Conservation (phyloP, 2,797 vertebrate species). For the Amphiprion clarkii region DNA sequence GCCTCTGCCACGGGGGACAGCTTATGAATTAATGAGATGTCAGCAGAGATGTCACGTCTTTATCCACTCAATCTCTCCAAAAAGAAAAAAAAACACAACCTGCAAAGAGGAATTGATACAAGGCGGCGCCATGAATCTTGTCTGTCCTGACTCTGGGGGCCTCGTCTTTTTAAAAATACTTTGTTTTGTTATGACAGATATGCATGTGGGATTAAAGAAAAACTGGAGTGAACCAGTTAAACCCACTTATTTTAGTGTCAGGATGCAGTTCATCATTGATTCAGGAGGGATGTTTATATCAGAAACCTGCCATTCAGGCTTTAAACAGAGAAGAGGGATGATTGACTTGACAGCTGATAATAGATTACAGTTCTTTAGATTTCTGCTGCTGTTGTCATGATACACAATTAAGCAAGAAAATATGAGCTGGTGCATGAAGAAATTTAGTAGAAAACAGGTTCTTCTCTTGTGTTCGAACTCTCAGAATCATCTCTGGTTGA, state of each 20-base stretch:
- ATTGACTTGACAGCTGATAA: no score
- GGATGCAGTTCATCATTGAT: not conserved
- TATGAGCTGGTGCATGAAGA: no score
- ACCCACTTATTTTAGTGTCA: not conserved
- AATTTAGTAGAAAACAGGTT: no score
- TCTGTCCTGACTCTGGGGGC: conserved; percentile 40
- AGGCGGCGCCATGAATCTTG: conserved; percentile 50
- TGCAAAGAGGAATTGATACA: conserved; percentile 30
- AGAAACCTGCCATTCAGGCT: no score
- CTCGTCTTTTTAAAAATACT: conserved; percentile 39
- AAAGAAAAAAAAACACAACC: conserved; percentile 53
- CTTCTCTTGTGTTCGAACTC: no score
- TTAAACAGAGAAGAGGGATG: no score
- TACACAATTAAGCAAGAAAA: no score
- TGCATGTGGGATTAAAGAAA: conserved; percentile 27
- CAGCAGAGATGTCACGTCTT: conserved; percentile 74
- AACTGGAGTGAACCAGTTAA: not conserved
- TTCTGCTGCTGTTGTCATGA: no score
- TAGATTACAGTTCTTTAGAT: no score
- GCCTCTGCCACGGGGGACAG: conserved; percentile 63
- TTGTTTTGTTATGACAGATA: conserved; percentile 51
- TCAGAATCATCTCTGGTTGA: no score
- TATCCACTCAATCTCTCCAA: conserved; percentile 72
- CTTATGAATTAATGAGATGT: conserved; percentile 79
- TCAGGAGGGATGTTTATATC: no score